phyloP scores from a whole-genome alignment of 2,113 vertebrate species.

The Seriola aureovittata region DNA sequence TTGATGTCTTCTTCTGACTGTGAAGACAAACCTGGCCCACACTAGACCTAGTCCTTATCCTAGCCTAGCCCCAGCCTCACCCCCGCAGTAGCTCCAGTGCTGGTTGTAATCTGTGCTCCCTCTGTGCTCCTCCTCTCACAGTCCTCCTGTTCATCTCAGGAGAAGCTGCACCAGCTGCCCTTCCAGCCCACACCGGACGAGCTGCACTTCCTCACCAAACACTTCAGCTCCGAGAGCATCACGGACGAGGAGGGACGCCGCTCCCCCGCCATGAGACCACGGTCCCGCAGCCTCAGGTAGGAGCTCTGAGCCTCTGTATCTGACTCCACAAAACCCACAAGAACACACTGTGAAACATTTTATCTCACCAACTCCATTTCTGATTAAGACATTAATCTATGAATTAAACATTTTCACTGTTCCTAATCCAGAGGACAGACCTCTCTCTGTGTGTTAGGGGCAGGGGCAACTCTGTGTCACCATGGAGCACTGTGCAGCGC shows the following conservation, averaged over 20 bases:
- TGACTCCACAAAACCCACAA: neutral
- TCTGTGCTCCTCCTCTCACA: slow-evolving; percentile 89
- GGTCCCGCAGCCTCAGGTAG: slow-evolving; percentile 94
- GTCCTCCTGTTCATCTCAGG: slow-evolving; percentile 99
- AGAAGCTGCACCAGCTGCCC: slow-evolving; percentile 98
- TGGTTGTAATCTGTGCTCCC: slow-evolving; percentile 84
- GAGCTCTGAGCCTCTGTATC: neutral
- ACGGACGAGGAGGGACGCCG: slow-evolving; percentile 94
- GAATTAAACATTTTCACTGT: no score
- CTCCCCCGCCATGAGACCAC: slow-evolving; percentile 94
- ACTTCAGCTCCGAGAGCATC: slow-evolving; percentile 98
- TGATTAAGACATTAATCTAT: no score
- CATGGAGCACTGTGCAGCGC: no score
- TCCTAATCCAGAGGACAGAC: no score
- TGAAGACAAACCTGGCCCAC: neutral
- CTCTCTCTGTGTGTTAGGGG: no score
- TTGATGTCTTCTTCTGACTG: no score
- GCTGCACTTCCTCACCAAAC: slow-evolving; percentile 98
- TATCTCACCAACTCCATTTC: no score
- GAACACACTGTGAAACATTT: no score
- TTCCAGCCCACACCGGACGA: slow-evolving; percentile 98
- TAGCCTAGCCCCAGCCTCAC: neutral
- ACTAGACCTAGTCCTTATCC: neutral
- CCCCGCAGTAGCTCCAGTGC: slow-evolving; percentile 57
- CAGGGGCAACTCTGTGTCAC: no score